phyloP scores from a whole-genome alignment of 1,140 invertebrate species.

The Heliconius eleuchia region DNA sequence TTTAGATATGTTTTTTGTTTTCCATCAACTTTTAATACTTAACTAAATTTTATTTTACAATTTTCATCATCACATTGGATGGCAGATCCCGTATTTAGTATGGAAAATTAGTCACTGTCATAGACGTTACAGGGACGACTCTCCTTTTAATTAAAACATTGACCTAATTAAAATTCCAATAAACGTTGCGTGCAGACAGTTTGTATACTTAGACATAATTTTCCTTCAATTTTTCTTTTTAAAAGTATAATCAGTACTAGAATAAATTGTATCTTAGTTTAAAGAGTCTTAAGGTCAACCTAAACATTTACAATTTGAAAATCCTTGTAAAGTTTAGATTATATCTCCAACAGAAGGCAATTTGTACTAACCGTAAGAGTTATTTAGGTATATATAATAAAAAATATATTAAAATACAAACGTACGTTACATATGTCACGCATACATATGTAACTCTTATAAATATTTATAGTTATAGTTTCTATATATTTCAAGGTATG shows the following conservation, averaged over 20 bases:
- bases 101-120: too few relatives aligned
- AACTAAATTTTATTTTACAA: too few relatives aligned
- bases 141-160: too few relatives aligned
- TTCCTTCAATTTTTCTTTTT: background rate
- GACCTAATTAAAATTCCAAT: too few relatives aligned
- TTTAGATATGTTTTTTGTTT: too few relatives aligned
- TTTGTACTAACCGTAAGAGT: background rate
- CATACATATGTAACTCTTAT: background rate
- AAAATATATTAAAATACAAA: background rate
- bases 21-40: too few relatives aligned
- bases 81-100: too few relatives aligned
- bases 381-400: background rate
- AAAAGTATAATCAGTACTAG: background rate
- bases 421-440: slow-evolving; percentile 2
- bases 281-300: background rate
- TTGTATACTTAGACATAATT: background rate
- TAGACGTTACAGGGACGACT: too few relatives aligned
- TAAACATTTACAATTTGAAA: background rate
- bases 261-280: background rate
- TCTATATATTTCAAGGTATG: slow-evolving; percentile 7
- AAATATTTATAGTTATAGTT: slow-evolving; percentile 1
- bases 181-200: too few relatives aligned
- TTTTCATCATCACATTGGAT: too few relatives aligned
- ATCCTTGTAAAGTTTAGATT: background rate
- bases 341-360: background rate